These are phyloP conservation scores for Cervus canadensis DNA, from an alignment of 2,113 vertebrate genomes.

Conservation along the genomic window DNA sequence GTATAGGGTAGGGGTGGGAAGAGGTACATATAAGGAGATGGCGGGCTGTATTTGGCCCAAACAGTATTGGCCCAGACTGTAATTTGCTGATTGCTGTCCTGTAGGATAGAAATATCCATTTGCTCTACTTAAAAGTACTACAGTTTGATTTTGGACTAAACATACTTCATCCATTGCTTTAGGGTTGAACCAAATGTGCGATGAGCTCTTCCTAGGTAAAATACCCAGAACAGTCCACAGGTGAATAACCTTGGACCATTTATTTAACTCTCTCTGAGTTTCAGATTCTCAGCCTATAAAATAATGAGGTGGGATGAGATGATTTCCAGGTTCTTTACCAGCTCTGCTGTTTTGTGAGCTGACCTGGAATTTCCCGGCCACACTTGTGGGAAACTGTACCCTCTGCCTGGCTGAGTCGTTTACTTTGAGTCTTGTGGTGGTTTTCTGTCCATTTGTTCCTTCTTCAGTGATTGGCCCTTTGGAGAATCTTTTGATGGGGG, in stretches of 20 bases:
- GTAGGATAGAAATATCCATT: background rate
- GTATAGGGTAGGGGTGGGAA: background rate
- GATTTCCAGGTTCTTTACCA: conserved; percentile 7
- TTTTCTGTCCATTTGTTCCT: background rate
- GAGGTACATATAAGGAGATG: background rate
- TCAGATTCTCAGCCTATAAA: background rate
- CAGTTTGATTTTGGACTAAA: background rate
- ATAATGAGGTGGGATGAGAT: background rate
- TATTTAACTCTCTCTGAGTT: background rate
- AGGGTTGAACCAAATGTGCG: background rate
- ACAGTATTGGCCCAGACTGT: background rate
- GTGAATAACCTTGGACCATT: background rate
- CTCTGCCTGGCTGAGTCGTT: background rate
- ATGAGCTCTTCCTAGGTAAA: background rate
- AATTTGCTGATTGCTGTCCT: background rate
- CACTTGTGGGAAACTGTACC: background rate
- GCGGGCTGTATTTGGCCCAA: background rate
- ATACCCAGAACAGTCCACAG: background rate
- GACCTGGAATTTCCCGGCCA: background rate
- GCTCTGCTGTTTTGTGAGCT: background rate
- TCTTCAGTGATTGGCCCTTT: background rate
- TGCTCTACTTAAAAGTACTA: background rate
- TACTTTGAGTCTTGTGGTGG: background rate
- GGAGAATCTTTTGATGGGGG: background rate
- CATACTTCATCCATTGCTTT: background rate